phyloP scores from a whole-genome alignment of 2,888 invertebrate species.

The Aricia artaxerxes region DNA sequence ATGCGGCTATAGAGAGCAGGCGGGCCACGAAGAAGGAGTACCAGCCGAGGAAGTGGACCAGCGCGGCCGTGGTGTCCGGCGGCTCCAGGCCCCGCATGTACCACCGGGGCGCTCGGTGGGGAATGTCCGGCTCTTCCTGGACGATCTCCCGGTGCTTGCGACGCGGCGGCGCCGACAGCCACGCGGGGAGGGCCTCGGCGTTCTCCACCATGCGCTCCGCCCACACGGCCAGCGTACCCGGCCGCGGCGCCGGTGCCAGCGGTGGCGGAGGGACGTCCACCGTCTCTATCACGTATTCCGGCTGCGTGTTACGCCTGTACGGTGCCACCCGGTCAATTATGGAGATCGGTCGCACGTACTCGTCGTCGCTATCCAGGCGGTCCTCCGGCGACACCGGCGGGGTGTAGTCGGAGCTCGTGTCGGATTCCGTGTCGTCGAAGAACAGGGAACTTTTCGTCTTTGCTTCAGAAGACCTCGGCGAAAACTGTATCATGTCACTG shows the following conservation, averaged over 20 bases:
- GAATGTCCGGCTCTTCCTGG: conserved; percentile 66
- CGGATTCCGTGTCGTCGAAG: conserved; percentile 56
- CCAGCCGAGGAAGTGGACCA: conserved; percentile 88
- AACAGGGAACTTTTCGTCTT: conserved; percentile 46
- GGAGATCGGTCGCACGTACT: conserved; percentile 62
- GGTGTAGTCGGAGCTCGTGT: conserved; percentile 61
- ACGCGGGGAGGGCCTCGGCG: conserved; percentile 75
- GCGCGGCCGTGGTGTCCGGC: conserved; percentile 85
- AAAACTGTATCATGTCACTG: conserved; percentile 69
- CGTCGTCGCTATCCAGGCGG: conserved; percentile 61
- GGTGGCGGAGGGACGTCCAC: conserved; percentile 77
- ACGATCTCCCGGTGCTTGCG: conserved; percentile 61
- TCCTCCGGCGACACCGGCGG: conserved; percentile 48
- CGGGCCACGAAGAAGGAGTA: conserved; percentile 86
- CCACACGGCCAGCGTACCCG: conserved; percentile 67
- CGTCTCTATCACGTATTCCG: conserved; percentile 60
- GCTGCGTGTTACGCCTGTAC: conserved; percentile 54
- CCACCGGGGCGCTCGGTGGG: conserved; percentile 65
- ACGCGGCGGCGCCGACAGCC: conserved; percentile 75
- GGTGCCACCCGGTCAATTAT: conserved; percentile 69
- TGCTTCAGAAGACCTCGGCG: conserved; percentile 52
- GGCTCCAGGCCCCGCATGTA: conserved; percentile 85
- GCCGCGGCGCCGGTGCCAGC: conserved; percentile 65
- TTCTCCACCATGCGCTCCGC: conserved; percentile 78
- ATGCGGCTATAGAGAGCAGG: conserved; percentile 84